phyloP scores from a whole-genome alignment of 2,888 invertebrate genomes.

The Tiliacea citrago region DNA sequence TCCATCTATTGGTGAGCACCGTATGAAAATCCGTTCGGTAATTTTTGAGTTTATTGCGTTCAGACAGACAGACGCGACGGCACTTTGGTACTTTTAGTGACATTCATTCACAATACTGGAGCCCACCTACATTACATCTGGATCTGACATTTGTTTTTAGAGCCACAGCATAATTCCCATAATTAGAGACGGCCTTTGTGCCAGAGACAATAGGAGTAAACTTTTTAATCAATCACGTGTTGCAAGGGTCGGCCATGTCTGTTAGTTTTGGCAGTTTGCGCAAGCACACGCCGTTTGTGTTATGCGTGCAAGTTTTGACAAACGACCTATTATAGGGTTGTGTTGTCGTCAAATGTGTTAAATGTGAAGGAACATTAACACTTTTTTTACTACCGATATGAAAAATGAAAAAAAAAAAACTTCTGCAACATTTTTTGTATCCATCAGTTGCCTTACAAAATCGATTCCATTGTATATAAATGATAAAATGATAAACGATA shows the following conservation, averaged over 20 bases:
- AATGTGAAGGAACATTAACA: not conserved
- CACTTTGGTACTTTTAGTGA: too few species aligned
- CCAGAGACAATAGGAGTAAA: constrained; percentile 83
- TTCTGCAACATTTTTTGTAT: not conserved
- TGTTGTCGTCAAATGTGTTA: constrained; percentile 17
- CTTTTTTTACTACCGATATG: not conserved
- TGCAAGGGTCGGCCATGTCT: constrained; percentile 71
- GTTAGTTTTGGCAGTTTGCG: constrained; percentile 76
- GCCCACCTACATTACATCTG: constrained; percentile 60
- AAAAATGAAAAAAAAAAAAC: not conserved
- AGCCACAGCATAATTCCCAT: constrained; percentile 75
- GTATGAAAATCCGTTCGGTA: too few species aligned
- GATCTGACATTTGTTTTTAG: constrained; percentile 67
- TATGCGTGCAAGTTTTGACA: constrained; percentile 66
- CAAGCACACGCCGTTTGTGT: constrained; percentile 66
- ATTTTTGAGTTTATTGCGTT: too few species aligned
- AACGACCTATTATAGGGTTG: constrained; percentile 62
- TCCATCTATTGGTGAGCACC: too few species aligned
- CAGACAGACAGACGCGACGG: too few species aligned
- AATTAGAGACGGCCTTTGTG: constrained; percentile 79
- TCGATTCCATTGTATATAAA: not conserved
- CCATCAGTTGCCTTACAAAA: not conserved
- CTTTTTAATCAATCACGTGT: constrained; percentile 86
- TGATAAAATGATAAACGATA: too few species aligned
- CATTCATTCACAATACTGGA: constrained; percentile 59